phyloP scores from a whole-genome alignment of 2,113 vertebrate genomes.

The Alouatta palliata region DNA sequence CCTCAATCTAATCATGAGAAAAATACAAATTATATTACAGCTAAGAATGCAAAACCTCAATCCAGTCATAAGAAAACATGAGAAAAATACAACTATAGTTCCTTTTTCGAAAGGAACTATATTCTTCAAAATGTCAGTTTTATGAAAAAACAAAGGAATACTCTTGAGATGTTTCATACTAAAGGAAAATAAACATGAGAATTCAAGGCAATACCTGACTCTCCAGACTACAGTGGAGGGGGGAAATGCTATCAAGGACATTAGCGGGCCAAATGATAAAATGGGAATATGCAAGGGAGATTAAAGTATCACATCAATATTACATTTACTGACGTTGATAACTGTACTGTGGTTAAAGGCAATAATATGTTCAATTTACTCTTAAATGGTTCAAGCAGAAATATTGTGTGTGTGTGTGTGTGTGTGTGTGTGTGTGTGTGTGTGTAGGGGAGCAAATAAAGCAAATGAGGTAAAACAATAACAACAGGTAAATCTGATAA shows the following conservation, averaged over 20 bases:
- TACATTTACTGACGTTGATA: neutral
- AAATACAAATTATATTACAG: neutral
- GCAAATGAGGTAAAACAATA: constrained; percentile 5
- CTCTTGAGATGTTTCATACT: neutral
- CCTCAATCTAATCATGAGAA: neutral
- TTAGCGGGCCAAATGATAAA: neutral
- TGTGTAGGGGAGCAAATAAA: neutral
- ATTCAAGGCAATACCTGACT: neutral
- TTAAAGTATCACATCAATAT: neutral
- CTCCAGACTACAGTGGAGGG: neutral
- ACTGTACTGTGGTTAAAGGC: neutral
- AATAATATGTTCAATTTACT: neutral
- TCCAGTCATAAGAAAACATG: neutral
- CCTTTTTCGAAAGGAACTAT: neutral
- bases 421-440: neutral
- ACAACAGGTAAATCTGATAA: neutral
- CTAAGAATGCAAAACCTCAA: neutral
- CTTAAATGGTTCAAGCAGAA: neutral
- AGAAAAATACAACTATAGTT: neutral
- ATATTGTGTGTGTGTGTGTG: neutral
- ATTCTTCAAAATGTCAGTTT: neutral
- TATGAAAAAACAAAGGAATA: neutral
- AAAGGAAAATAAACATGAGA: neutral
- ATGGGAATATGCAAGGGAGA: neutral
- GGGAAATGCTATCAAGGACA: neutral